These are phyloP conservation scores for Stramonita haemastoma DNA, from an alignment of 2,888 invertebrate genomes.

Conservation along the genomic window DNA sequence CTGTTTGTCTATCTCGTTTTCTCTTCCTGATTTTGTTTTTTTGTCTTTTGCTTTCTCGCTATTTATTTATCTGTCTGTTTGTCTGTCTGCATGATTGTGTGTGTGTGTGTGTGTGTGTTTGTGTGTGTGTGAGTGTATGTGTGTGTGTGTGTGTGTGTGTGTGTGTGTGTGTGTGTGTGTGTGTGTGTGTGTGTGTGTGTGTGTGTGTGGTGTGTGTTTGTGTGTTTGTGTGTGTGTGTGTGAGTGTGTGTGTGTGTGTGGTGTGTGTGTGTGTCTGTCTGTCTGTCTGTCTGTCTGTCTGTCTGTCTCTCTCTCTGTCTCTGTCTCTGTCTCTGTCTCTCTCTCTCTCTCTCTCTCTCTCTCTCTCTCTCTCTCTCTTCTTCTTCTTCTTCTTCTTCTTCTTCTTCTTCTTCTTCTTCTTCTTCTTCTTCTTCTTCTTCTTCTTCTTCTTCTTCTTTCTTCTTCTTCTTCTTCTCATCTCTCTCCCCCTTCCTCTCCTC, in stretches of 20 bases:
- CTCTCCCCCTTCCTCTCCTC: background rate
- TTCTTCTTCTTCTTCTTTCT: background rate
- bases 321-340: background rate
- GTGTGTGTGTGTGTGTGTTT: background rate
- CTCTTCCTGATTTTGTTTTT: too few species aligned
- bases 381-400: background rate
- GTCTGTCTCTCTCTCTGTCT: background rate
- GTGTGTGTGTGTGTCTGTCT: background rate
- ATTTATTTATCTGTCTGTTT: too few species aligned
- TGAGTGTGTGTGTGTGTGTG: too few species aligned
- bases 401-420: background rate
- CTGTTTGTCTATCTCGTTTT: too few species aligned
- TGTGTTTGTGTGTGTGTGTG: background rate
- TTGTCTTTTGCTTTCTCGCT: too few species aligned
- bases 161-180: background rate
- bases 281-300: background rate
- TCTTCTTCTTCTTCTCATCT: background rate
- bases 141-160: constrained; percentile 2
- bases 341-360: background rate
- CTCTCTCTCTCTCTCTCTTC: background rate
- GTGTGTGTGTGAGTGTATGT: constrained; percentile 1
- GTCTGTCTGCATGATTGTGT: too few species aligned
- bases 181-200: background rate
- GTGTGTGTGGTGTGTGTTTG: background rate
- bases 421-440: background rate